phyloP scores from a whole-genome alignment of 2,113 vertebrate genomes.

The Redunca redunca region DNA sequence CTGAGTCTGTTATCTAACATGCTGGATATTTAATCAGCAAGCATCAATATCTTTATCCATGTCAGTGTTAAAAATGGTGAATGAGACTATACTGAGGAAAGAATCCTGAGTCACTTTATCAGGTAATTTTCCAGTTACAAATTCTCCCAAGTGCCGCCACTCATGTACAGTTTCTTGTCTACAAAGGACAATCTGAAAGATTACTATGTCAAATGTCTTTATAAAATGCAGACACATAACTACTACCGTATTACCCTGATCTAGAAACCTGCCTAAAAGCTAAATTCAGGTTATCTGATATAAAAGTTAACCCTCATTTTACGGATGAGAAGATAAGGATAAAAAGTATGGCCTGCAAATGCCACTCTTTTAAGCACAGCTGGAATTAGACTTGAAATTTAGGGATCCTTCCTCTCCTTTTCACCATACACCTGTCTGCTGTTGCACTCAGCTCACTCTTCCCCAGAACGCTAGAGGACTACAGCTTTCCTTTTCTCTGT shows the following conservation, averaged over 20 bases:
- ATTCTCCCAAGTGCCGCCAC: background rate
- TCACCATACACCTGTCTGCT: background rate
- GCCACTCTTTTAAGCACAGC: background rate
- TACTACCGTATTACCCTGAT: background rate
- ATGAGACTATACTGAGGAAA: background rate
- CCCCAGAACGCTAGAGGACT: background rate
- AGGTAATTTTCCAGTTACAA: background rate
- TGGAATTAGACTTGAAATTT: background rate
- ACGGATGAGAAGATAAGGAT: background rate
- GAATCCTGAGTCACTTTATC: background rate
- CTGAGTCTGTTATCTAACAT: constrained; percentile 4
- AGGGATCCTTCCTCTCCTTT: background rate
- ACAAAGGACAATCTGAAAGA: background rate
- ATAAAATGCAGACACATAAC: background rate
- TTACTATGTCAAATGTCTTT: background rate
- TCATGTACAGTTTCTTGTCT: background rate
- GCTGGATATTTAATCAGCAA: background rate
- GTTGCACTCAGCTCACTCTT: background rate
- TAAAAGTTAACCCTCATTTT: background rate
- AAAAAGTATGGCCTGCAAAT: background rate
- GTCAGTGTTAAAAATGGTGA: background rate
- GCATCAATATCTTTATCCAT: background rate
- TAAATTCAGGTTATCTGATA: background rate
- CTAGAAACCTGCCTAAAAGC: background rate
- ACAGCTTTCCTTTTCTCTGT: background rate